These are phyloP conservation scores for Agraylea sexmaculata DNA, from an alignment of 1,140 invertebrate species.

Conservation along the genomic window DNA sequence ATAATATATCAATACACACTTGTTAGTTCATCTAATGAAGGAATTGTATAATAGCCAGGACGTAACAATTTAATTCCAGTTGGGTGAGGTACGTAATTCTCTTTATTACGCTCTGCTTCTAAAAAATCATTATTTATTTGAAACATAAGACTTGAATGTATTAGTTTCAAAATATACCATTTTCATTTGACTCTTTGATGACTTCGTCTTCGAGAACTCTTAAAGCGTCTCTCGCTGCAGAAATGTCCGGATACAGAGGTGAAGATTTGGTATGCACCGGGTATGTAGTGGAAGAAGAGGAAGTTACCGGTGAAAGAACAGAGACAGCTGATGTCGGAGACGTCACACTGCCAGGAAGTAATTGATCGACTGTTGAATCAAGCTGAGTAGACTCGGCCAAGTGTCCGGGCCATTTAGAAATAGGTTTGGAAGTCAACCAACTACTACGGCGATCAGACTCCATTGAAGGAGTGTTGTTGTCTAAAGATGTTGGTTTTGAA, in stretches of 20 bases:
- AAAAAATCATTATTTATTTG: too few species aligned
- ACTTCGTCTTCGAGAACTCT: constrained; percentile 10
- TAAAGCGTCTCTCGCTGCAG: constrained; percentile 3
- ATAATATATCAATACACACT: constrained; percentile 23
- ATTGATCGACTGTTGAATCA: constrained; percentile 18
- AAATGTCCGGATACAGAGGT: constrained; percentile 1
- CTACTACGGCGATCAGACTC: constrained; percentile 8
- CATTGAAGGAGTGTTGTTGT: not conserved
- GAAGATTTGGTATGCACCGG: too few species aligned
- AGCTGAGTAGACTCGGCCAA: not conserved
- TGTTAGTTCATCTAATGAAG: constrained; percentile 62
- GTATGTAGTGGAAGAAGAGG: too few species aligned
- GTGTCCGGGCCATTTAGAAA: constrained; percentile 7
- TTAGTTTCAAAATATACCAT: too few species aligned
- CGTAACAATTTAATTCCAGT: constrained; percentile 53
- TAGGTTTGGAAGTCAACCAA: constrained; percentile 15
- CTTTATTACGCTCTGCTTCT: constrained; percentile 28
- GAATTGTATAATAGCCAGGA: constrained; percentile 78
- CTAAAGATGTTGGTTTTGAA: constrained; percentile 8
- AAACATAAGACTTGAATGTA: too few species aligned
- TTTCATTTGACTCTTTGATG: too few species aligned
- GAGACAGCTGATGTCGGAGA: too few species aligned
- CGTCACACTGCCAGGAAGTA: constrained; percentile 3
- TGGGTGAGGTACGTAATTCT: constrained; percentile 38
- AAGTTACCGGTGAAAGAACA: too few species aligned